A percentile compares a stretch with the other conserved stretches of the same genome.
phyloP scores from a whole-genome alignment of 92 coral and sea anemone species.

The Heliopora coerulea region DNA sequence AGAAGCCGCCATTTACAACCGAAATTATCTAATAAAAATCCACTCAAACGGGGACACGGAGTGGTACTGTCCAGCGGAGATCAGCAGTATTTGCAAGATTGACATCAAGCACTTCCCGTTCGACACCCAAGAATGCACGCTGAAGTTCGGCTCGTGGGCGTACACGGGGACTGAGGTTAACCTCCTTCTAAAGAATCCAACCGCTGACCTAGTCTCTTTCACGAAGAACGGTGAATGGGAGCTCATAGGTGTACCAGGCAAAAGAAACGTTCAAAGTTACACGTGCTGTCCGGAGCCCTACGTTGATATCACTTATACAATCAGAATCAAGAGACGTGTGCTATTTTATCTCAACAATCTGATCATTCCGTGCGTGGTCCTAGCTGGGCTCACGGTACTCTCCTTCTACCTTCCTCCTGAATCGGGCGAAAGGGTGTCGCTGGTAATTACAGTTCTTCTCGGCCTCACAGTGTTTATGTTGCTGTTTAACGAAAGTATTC shows the following conservation, averaged over 20 bases:
- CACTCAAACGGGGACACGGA: conserved; percentile 63
- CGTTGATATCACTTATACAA: conserved; percentile 84
- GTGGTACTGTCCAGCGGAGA: conserved; percentile 96
- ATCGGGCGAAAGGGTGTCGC: conserved; percentile 95
- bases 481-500: conserved; percentile 89
- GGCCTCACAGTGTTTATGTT: conserved; percentile 97
- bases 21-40: conserved; percentile 77
- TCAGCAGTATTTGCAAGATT: conserved; percentile 96
- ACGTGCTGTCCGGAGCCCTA: conserved; percentile 81
- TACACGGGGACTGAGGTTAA: conserved; percentile 77
- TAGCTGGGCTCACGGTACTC: conserved; percentile 77
- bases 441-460: conserved; percentile 79
- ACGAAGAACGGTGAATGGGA: conserved; percentile 96
- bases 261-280: conserved; percentile 62
- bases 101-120: conserved; percentile 89
- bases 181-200: conserved; percentile 56
- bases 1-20: conserved; percentile 91
- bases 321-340: conserved; percentile 74
- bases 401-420: conserved; percentile 97
- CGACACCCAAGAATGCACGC: conserved; percentile 78
- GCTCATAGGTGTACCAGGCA: conserved; percentile 59
- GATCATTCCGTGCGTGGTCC: conserved; percentile 85
- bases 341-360: conserved; percentile 86
- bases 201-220: conserved; percentile 78
- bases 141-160: conserved; percentile 98